phyloP scores from a whole-genome alignment of 1,140 invertebrate species.

The Hyles vespertilio region DNA sequence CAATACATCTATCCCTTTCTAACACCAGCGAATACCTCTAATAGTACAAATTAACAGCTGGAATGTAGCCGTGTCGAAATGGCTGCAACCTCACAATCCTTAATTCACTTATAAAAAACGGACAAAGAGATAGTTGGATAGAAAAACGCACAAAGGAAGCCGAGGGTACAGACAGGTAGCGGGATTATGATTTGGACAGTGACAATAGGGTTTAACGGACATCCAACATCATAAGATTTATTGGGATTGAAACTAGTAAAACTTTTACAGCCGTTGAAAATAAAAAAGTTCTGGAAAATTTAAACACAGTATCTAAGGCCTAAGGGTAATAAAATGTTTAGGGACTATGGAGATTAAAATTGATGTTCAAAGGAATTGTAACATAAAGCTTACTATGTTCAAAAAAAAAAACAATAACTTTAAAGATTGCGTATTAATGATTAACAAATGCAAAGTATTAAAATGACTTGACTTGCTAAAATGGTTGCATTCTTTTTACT shows the following conservation, averaged over 20 bases:
- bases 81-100: conserved; percentile 55
- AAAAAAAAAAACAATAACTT: no score
- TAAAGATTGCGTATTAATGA: no score
- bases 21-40: conserved; percentile 8
- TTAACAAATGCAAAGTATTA: no score
- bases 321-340: no score
- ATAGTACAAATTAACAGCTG: conserved; percentile 55
- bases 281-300: no score
- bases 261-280: neutral
- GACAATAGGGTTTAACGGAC: neutral
- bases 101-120: conserved; percentile 58
- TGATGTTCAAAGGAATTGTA: no score
- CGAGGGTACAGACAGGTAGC: conserved; percentile 67
- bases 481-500: no score
- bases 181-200: conserved; percentile 29
- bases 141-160: conserved; percentile 40
- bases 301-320: no score
- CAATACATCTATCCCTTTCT: conserved; percentile 14
- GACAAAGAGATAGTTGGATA: conserved; percentile 45
- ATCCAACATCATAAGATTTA: no score
- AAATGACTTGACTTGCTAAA: no score
- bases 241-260: neutral
- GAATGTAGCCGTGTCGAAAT: conserved; percentile 62
- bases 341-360: no score
- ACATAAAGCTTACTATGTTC: no score